These are phyloP conservation scores for Lasioglossum figueresi DNA, from an alignment of 2,888 invertebrate species.

Conservation along the genomic window DNA sequence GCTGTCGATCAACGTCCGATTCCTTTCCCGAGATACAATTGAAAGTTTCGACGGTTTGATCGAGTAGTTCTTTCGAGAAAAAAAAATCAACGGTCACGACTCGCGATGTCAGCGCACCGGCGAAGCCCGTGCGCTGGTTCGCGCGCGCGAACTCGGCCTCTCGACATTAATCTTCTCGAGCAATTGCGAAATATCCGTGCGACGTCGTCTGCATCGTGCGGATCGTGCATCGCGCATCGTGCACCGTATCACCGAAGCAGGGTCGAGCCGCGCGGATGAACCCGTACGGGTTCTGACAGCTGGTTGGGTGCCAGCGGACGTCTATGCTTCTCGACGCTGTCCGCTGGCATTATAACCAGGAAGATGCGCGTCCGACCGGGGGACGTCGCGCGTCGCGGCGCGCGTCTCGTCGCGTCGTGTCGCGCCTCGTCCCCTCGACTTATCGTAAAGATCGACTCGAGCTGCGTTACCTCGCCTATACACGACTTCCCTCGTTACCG, in stretches of 20 bases:
- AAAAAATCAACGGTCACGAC: not conserved
- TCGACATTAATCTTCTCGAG: conserved; percentile 39
- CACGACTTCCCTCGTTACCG: not conserved
- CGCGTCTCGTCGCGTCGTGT: not conserved
- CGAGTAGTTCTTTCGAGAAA: not conserved
- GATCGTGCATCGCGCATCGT: not conserved
- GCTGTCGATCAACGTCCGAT: conserved; percentile 7
- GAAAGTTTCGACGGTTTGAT: not conserved
- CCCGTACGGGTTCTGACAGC: conserved; percentile 79
- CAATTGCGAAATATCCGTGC: conserved; percentile 36
- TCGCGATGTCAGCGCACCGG: conserved; percentile 22
- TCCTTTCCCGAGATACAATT: not conserved
- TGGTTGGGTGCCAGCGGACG: conserved; percentile 77
- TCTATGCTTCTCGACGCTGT: conserved; percentile 77
- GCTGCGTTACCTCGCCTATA: conserved; percentile 21
- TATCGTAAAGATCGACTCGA: conserved; percentile 47
- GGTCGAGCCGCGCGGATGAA: conserved; percentile 69
- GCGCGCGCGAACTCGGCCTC: not conserved
- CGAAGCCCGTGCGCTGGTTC: conserved; percentile 1
- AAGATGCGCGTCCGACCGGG: conserved; percentile 69
- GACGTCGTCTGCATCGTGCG: conserved; percentile 22
- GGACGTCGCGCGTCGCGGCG: conserved; percentile 53
- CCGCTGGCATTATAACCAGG: conserved; percentile 80
- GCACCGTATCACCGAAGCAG: conserved; percentile 32
- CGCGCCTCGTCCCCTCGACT: conserved; percentile 20